phyloP scores from a whole-genome alignment of 2,113 vertebrate species.

The Callorhinus ursinus region DNA sequence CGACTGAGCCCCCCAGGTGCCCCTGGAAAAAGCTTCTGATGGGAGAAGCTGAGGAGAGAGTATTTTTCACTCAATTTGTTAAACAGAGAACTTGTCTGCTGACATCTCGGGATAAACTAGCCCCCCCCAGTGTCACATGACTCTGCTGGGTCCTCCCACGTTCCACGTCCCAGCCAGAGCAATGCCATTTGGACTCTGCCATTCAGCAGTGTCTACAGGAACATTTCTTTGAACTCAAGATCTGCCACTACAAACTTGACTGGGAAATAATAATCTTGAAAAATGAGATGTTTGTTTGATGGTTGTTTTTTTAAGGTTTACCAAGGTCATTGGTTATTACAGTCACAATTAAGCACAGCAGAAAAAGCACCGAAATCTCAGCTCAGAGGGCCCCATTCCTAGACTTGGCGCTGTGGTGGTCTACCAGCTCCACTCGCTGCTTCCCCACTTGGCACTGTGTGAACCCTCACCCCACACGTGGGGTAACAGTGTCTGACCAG shows the following conservation, averaged over 20 bases:
- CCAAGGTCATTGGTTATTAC: not conserved
- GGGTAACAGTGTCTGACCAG: not conserved
- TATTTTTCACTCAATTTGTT: not conserved
- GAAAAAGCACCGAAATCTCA: not conserved
- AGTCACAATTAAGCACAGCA: not conserved
- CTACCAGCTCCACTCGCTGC: fast-evolving
- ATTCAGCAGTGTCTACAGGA: not conserved
- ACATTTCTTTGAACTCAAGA: not conserved
- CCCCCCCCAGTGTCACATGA: not conserved
- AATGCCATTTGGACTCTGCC: not conserved
- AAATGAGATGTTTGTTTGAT: not conserved
- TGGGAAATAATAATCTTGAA: not conserved
- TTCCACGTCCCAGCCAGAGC: not conserved
- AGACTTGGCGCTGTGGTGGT: not conserved
- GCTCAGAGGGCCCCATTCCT: not conserved
- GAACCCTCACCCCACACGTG: not conserved
- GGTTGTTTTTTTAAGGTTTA: not conserved
- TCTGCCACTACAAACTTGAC: not conserved
- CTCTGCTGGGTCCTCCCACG: no score
- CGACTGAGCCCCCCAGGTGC: no score
- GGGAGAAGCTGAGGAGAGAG: not conserved
- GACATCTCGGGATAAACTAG: not conserved
- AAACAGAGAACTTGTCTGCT: not conserved
- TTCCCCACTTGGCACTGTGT: not conserved
- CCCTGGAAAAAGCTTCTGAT: not conserved